Percentiles rank a stretch among this genome's conserved stretches.
phyloP scores from a whole-genome alignment of 2,797 vertebrate genomes.

The Pogonophryne albipinna region DNA sequence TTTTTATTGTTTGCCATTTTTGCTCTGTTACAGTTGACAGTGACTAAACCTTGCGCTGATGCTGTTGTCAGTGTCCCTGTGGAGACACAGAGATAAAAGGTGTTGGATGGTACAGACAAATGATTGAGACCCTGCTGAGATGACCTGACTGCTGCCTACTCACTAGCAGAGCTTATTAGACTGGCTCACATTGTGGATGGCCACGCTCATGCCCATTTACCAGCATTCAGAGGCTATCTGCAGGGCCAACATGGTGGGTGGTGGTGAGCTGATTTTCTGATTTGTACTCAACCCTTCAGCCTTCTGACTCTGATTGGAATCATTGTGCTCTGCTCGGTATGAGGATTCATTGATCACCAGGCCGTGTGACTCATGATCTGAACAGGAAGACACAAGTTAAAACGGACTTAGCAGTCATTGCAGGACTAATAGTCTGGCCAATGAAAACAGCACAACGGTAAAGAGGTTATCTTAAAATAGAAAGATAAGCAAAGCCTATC shows the following conservation, averaged over 20 bases:
- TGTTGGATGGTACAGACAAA: constrained; percentile 19
- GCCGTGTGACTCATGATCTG: constrained; percentile 36
- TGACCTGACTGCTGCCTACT: constrained; percentile 55
- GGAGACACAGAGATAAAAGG: constrained; percentile 13
- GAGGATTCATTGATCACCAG: constrained; percentile 52
- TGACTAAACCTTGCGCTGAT: constrained; percentile 7
- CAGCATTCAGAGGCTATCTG: constrained; percentile 50
- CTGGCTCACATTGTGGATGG: constrained; percentile 61
- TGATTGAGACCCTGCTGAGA: constrained; percentile 40
- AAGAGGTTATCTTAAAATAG: constrained; percentile 14
- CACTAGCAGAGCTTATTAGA: constrained; percentile 62
- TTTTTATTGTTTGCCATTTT: constrained; percentile 27
- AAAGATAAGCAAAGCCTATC: constrained; percentile 14
- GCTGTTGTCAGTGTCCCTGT: not conserved
- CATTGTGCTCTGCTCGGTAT: constrained; percentile 42
- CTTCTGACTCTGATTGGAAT: constrained; percentile 55
- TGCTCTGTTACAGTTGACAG: constrained; percentile 26
- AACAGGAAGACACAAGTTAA: constrained; percentile 14
- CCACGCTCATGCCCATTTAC: constrained; percentile 52
- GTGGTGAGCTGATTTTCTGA: constrained; percentile 50
- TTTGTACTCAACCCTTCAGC: constrained; percentile 57
- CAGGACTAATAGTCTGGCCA: constrained; percentile 7
- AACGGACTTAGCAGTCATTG: constrained; percentile 15
- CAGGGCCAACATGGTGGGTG: constrained; percentile 50
- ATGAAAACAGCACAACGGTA: constrained; percentile 13